Conservation (phyloP, 2,113 vertebrate genomes). For the Coregonus clupeaformis region DNA sequence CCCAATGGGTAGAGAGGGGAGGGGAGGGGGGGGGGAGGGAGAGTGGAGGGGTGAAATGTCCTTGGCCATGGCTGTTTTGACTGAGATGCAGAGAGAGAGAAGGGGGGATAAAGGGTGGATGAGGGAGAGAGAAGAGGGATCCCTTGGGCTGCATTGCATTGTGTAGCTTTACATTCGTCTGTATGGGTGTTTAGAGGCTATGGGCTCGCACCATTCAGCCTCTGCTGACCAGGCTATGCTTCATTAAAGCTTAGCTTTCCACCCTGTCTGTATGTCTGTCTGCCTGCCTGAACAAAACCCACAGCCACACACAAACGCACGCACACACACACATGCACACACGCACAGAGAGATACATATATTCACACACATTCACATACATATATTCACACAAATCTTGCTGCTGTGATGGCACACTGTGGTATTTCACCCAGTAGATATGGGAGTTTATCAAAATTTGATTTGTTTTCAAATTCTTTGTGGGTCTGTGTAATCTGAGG, state of each 20-base stretch:
- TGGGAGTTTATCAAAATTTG: too few species aligned
- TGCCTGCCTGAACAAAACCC: conserved; percentile 1
- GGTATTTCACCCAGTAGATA: too few species aligned
- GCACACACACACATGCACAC: neutral
- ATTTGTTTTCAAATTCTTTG: too few species aligned
- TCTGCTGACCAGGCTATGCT: conserved; percentile 43
- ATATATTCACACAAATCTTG: too few species aligned
- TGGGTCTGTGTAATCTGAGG: too few species aligned
- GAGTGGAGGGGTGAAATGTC: neutral
- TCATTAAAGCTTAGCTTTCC: conserved; percentile 25
- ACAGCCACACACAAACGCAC: too few species aligned
- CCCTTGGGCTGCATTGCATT: conserved; percentile 47
- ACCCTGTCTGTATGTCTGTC: conserved; percentile 20
- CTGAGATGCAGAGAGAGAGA: neutral
- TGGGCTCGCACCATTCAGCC: conserved; percentile 57
- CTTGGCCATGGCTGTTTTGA: neutral
- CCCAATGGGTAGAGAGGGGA: neutral
- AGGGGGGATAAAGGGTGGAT: neutral
- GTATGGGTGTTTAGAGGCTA: conserved; percentile 59
- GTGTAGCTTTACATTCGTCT: conserved; percentile 61
- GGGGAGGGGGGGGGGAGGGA: too few species aligned
- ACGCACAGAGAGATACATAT: neutral
- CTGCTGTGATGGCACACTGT: too few species aligned
- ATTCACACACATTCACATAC: too few species aligned
- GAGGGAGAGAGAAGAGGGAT: neutral